Evolutionary conservation across 2,113 vertebrate genomes (phyloP).

Genomic region (Cygnus atratus): DNA sequence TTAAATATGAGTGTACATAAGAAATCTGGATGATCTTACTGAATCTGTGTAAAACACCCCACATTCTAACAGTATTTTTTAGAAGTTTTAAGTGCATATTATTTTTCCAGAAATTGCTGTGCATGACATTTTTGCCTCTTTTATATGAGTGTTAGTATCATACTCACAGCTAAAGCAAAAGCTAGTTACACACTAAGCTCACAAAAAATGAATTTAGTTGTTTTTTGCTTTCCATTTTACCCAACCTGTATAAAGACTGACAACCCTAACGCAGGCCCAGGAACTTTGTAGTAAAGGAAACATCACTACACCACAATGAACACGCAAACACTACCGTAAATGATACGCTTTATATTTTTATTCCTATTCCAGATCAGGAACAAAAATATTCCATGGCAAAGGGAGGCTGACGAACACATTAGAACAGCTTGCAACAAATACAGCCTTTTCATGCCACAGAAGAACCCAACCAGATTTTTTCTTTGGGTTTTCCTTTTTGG

Average conservation of each 20-base stretch:
- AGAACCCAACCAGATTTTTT: not conserved
- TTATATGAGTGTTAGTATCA: not conserved
- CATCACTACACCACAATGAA: not conserved
- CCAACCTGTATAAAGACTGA: rapidly evolving
- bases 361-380: not conserved
- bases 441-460: rapidly evolving
- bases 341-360: not conserved
- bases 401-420: not conserved
- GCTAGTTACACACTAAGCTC: not conserved
- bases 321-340: not conserved
- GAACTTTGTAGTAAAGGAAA: not conserved
- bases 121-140: not conserved
- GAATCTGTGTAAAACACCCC: rapidly evolving
- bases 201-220: not conserved
- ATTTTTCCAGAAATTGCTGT: not conserved
- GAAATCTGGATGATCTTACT: not conserved
- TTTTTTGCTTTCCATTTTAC: not conserved
- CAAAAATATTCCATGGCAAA: not conserved
- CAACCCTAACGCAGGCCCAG: not conserved
- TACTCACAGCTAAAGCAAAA: not conserved
- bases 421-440: rapidly evolving
- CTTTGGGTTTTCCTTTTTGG: not conserved
- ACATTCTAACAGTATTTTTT: not conserved
- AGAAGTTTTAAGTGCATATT: not conserved
- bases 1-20: not conserved